Conservation (phyloP, 2,888 invertebrate species). For the Sinhomidia bicolor region DNA sequence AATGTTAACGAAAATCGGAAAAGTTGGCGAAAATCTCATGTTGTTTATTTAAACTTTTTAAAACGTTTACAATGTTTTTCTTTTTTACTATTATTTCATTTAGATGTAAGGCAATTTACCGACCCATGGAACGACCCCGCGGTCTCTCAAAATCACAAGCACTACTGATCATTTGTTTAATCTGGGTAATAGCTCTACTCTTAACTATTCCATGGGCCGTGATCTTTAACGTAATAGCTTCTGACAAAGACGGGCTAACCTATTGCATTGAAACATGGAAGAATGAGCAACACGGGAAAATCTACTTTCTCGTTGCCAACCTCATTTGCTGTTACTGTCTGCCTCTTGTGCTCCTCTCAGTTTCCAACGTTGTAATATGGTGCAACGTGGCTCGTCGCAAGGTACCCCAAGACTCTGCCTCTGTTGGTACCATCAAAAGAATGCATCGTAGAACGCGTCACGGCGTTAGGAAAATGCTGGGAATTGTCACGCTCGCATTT, state of each 20-base stretch:
- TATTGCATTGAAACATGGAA: constrained; percentile 94
- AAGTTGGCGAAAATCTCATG: too few relatives aligned
- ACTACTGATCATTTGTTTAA: constrained; percentile 81
- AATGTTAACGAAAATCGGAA: background rate
- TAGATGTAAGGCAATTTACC: constrained; percentile 97
- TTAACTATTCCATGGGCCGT: constrained; percentile 82
- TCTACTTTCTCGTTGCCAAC: constrained; percentile 94
- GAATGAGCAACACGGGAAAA: constrained; percentile 88
- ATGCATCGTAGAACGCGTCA: constrained; percentile 96
- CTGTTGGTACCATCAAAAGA: constrained; percentile 81
- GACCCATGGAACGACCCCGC: constrained; percentile 87
- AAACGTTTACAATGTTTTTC: too few relatives aligned
- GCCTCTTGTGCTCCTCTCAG: constrained; percentile 93
- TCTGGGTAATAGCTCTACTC: constrained; percentile 82
- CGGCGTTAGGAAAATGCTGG: constrained; percentile 96
- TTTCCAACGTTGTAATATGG: constrained; percentile 96
- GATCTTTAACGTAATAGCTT: constrained; percentile 80
- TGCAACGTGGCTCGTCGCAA: constrained; percentile 93
- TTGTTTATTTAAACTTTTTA: too few relatives aligned
- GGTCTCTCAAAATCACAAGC: constrained; percentile 82
- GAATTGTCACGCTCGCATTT: constrained; percentile 94
- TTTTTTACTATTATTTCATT: background rate
- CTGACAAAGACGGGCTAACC: constrained; percentile 82
- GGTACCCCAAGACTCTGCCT: constrained; percentile 86
- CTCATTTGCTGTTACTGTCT: constrained; percentile 94